A percentile compares a stretch with the other conserved stretches of the same genome.
phyloP scores from a whole-genome alignment of 2,888 invertebrate species.

The Pocota personata region DNA sequence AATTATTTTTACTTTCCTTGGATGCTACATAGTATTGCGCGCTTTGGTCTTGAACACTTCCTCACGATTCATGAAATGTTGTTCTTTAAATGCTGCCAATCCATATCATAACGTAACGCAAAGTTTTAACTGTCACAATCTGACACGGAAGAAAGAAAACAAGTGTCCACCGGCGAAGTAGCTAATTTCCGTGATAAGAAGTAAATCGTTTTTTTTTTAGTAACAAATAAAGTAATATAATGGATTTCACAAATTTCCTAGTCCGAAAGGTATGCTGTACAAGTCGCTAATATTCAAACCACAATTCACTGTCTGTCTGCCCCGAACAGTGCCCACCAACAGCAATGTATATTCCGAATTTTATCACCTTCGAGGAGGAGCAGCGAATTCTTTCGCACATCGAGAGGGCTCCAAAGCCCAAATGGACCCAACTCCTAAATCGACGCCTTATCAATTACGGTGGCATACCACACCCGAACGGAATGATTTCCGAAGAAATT shows the following conservation, averaged over 20 bases:
- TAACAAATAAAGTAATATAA: constrained; percentile 47
- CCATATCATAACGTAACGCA: not conserved
- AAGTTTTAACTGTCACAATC: not conserved
- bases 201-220: not conserved
- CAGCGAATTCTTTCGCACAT: constrained; percentile 88
- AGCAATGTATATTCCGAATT: constrained; percentile 91
- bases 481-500: constrained; percentile 95
- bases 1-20: too few relatives aligned
- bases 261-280: constrained; percentile 78
- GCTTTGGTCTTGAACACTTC: too few relatives aligned
- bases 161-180: constrained; percentile 25
- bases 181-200: constrained; percentile 4
- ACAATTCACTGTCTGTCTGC: not conserved
- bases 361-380: constrained; percentile 90
- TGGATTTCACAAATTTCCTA: constrained; percentile 81
- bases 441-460: constrained; percentile 99
- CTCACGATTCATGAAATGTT: not conserved
- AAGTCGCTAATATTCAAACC: not conserved
- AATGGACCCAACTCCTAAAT: constrained; percentile 97
- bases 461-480: constrained; percentile 95
- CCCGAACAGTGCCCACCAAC: constrained; percentile 80
- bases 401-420: constrained; percentile 93
- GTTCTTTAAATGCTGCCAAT: too few relatives aligned
- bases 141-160: constrained; percentile 11
- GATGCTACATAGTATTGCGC: too few relatives aligned